phyloP scores from a whole-genome alignment of 2,113 vertebrate species.

The Cheilinus undulatus region DNA sequence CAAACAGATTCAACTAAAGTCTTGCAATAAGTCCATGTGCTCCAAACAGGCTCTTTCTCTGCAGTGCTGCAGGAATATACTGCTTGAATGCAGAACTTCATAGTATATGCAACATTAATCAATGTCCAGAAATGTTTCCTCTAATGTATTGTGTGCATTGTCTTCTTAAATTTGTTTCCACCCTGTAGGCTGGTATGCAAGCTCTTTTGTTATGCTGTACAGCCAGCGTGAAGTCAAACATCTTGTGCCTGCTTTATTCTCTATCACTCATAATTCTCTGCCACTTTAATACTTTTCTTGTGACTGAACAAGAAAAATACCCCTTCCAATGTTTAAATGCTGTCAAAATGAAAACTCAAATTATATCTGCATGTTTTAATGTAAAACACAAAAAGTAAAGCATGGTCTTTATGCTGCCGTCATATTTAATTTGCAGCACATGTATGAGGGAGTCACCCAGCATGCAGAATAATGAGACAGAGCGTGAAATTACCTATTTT shows the following conservation, averaged over 20 bases:
- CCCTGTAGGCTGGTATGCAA: not conserved
- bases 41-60: not conserved
- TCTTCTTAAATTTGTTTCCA: not conserved
- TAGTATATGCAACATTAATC: slow-evolving; percentile 5
- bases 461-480: slow-evolving; percentile 15
- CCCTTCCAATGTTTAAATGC: not conserved
- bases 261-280: not conserved
- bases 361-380: not conserved
- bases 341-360: not conserved
- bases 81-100: slow-evolving; percentile 27
- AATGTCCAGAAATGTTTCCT: slow-evolving; percentile 15
- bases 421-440: slow-evolving; percentile 4
- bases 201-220: not conserved
- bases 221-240: not conserved
- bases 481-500: slow-evolving; percentile 47
- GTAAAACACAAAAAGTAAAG: not conserved
- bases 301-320: not conserved
- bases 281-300: not conserved
- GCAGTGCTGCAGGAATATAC: not conserved
- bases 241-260: not conserved
- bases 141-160: not conserved
- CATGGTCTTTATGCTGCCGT: not conserved
- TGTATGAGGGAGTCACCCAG: not conserved
- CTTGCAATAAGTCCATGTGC: not conserved
- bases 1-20: too few species aligned